Conservation (phyloP, 1,140 invertebrate genomes). For the Drosophila virilis region DNA sequence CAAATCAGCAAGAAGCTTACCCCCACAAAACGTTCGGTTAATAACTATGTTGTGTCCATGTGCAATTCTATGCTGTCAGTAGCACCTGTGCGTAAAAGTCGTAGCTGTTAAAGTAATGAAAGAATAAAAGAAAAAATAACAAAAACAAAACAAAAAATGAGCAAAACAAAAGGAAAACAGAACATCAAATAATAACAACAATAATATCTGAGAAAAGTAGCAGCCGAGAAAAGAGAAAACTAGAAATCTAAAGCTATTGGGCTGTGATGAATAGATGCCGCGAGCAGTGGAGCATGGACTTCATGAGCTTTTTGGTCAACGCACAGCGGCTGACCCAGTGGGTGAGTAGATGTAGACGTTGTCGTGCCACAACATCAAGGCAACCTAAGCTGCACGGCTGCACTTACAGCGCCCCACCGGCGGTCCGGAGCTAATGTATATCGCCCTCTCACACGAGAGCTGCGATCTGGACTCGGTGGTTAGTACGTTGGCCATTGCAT, state of each 20-base stretch:
- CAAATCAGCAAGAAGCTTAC: neutral
- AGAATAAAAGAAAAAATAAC: no score
- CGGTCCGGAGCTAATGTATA: conserved; percentile 36
- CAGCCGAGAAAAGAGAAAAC: conserved; percentile 1
- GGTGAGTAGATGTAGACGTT: conserved; percentile 31
- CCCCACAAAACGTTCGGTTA: neutral
- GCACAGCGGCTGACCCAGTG: conserved; percentile 30
- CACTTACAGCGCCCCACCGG: conserved; percentile 29
- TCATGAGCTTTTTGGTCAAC: conserved; percentile 33
- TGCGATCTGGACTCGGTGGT: conserved; percentile 90
- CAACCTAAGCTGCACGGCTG: neutral
- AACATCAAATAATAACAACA: neutral
- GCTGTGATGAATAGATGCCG: neutral
- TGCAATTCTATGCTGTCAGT: neutral
- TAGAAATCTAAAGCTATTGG: neutral
- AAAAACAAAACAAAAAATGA: neutral
- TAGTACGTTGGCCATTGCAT: conserved; percentile 41
- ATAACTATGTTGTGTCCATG: neutral
- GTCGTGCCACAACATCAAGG: neutral
- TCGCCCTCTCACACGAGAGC: conserved; percentile 88
- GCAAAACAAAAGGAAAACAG: neutral
- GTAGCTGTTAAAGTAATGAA: neutral
- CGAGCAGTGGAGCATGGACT: conserved; percentile 26
- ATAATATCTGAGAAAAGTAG: neutral
- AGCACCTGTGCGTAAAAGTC: neutral